Conservation (phyloP, 30 jellyfish, hydroid and myxozoan species). For the Turritopsis dohrnii region DNA sequence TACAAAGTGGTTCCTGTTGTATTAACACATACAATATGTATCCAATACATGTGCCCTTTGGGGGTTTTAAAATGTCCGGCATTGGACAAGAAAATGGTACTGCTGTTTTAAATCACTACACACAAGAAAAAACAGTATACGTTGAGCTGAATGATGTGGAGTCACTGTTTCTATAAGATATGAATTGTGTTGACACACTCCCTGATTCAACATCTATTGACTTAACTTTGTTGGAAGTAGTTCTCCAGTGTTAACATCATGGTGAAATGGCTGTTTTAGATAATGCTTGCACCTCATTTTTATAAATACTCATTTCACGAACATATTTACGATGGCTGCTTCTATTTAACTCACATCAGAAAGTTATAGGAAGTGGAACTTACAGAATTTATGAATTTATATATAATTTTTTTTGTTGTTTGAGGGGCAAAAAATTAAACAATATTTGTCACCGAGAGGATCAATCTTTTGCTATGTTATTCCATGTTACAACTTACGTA, state of each 20-base stretch:
- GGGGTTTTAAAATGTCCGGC: conserved; percentile 91
- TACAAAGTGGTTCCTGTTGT: conserved; percentile 89
- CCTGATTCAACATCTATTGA: neutral
- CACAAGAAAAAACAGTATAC: conserved; percentile 76
- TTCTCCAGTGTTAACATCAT: no score
- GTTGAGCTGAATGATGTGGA: conserved; percentile 76
- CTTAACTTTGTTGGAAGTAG: no score
- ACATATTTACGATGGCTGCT: no score
- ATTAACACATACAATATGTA: conserved; percentile 81
- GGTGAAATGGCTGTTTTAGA: no score
- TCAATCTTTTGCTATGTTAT: no score
- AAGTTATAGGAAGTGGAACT: no score
- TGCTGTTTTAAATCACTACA: conserved; percentile 66
- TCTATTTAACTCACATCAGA: no score
- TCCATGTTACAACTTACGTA: no score
- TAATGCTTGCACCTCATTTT: neutral
- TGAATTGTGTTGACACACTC: neutral
- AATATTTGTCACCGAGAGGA: no score
- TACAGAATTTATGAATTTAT: no score
- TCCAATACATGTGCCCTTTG: conserved; percentile 85
- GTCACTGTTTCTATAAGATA: conserved; percentile 1
- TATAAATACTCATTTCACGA: neutral
- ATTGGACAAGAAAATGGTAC: conserved; percentile 90
- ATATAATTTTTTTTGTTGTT: no score
- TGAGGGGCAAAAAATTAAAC: no score